phyloP scores from a whole-genome alignment of 2,888 invertebrate species.

The Trichogramma dendrolimi region DNA sequence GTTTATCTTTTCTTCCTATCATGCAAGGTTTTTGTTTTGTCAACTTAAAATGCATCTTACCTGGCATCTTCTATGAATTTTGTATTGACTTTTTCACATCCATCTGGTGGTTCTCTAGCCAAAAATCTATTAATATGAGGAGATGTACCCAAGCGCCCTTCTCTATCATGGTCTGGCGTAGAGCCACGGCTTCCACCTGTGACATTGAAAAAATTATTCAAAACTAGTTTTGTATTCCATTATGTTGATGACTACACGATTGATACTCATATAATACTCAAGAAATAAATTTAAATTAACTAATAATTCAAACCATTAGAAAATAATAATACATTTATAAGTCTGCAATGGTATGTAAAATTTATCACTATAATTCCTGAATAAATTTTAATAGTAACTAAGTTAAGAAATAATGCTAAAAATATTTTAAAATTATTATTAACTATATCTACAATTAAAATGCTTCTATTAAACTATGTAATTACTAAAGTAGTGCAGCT shows the following conservation, averaged over 20 bases:
- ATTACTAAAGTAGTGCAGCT: too few species aligned
- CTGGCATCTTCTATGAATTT: slow-evolving; percentile 62
- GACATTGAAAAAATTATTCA: slow-evolving; percentile 13
- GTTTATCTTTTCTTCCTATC: not conserved
- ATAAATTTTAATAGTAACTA: too few species aligned
- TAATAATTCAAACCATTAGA: too few species aligned
- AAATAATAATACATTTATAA: too few species aligned
- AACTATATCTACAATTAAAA: too few species aligned
- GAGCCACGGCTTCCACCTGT: slow-evolving; percentile 72
- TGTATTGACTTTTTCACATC: slow-evolving; percentile 79
- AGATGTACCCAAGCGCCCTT: slow-evolving; percentile 68
- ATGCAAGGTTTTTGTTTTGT: not conserved
- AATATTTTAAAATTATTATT: too few species aligned
- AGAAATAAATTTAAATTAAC: not conserved
- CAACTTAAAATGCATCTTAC: slow-evolving; percentile 39
- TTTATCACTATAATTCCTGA: too few species aligned
- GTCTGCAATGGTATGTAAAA: too few species aligned
- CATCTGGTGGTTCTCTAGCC: slow-evolving; percentile 83
- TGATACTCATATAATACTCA: not conserved
- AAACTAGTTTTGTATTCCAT: not conserved
- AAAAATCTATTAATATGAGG: slow-evolving; percentile 82
- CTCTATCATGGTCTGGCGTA: slow-evolving; percentile 70
- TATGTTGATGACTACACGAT: not conserved
- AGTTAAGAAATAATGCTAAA: too few species aligned
- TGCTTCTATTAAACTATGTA: too few species aligned